Conservation (phyloP, 2,888 invertebrate species). For the Drosophila affinis region DNA sequence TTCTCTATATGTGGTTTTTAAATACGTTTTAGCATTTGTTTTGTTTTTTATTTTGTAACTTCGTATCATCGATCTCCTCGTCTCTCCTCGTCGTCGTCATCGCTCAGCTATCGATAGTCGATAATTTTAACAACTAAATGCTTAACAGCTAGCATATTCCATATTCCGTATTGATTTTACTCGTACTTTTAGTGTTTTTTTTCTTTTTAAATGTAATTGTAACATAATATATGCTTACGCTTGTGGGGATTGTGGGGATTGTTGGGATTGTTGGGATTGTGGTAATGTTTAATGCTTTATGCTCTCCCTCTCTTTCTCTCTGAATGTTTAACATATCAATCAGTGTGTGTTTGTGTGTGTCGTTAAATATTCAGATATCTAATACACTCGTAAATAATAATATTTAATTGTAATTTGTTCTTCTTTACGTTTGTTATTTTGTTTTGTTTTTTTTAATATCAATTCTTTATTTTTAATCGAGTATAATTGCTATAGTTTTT, state of each 20-base stretch:
- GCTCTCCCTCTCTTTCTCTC: conserved; percentile 3
- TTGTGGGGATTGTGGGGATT: conserved; percentile 53
- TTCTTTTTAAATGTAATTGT: conserved; percentile 36
- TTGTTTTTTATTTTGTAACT: conserved; percentile 28
- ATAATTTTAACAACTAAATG: conserved; percentile 58
- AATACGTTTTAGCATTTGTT: conserved; percentile 27
- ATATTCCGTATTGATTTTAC: conserved; percentile 4
- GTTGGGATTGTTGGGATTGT: conserved; percentile 57
- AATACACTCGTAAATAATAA: conserved; percentile 43
- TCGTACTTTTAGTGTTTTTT: conserved; percentile 32
- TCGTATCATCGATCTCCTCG: conserved; percentile 15
- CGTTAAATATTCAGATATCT: conserved; percentile 36
- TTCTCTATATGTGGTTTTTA: conserved; percentile 55
- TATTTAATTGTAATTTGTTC: conserved; percentile 53
- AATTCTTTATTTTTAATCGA: conserved; percentile 50
- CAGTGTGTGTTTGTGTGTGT: conserved; percentile 28
- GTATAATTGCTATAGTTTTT: conserved; percentile 80
- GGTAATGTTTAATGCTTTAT: conserved; percentile 45
- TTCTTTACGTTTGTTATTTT: conserved; percentile 35
- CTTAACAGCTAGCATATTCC: conserved; percentile 64
- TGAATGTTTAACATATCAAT: conserved; percentile 39
- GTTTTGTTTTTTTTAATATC: conserved; percentile 53
- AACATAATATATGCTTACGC: conserved; percentile 64
- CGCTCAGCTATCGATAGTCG: conserved; percentile 18
- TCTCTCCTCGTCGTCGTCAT: conserved; percentile 6